Conservation (phyloP, 1,140 invertebrate genomes). For the Condylostylus longicornis region DNA sequence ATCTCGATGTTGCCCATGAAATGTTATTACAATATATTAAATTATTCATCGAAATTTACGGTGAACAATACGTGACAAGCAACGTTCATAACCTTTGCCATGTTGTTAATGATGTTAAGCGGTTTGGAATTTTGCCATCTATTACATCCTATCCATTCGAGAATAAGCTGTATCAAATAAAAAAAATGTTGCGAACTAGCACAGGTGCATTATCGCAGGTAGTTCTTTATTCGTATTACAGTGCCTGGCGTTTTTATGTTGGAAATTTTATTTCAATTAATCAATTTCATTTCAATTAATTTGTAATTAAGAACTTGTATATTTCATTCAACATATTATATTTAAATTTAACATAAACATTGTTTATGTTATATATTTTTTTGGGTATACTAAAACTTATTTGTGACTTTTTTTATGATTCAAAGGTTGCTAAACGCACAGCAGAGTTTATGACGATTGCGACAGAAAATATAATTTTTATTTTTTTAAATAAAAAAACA, state of each 20-base stretch:
- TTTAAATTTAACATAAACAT: too few species aligned
- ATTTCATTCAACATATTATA: too few species aligned
- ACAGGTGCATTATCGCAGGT: constrained; percentile 10
- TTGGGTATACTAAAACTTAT: too few species aligned
- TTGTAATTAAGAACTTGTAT: too few species aligned
- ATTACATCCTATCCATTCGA: constrained; percentile 14
- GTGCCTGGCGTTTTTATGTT: too few species aligned
- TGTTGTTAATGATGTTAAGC: constrained; percentile 12
- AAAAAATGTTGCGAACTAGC: constrained; percentile 9
- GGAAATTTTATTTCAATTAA: too few species aligned
- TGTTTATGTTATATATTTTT: too few species aligned
- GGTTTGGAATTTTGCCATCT: constrained; percentile 9
- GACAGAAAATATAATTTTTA: background rate
- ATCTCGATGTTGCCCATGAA: constrained; percentile 2
- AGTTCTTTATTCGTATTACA: too few species aligned
- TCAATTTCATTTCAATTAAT: too few species aligned
- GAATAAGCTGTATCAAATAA: constrained; percentile 10
- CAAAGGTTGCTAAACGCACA: constrained; percentile 9
- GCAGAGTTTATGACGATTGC: constrained; percentile 1
- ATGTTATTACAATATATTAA: constrained; percentile 7
- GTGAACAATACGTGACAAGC: constrained; percentile 6
- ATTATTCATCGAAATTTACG: constrained; percentile 6
- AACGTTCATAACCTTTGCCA: constrained; percentile 12
- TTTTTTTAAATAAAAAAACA: background rate
- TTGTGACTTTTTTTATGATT: too few species aligned